Evolutionary conservation across 2,888 invertebrate species (phyloP).

Genomic region (Polydrusus tereticollis): DNA sequence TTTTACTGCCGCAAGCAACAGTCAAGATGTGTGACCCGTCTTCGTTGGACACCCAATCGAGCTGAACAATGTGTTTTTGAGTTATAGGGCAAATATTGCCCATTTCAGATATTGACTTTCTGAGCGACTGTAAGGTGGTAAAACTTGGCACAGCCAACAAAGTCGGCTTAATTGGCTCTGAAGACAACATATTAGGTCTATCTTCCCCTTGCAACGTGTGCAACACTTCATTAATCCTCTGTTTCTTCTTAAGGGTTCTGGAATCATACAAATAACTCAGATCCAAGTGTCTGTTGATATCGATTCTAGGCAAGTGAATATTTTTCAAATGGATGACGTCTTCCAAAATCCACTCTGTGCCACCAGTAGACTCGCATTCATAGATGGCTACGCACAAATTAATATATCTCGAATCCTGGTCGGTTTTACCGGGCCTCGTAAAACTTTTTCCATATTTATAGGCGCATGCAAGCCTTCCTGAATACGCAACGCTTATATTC

Average conservation of each 20-base stretch:
- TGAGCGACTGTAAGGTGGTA: conserved; percentile 87
- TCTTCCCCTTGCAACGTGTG: conserved; percentile 85
- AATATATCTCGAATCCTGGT: conserved; percentile 86
- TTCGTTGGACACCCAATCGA: conserved; percentile 99
- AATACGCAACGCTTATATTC: conserved; percentile 97
- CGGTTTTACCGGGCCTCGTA: conserved; percentile 81
- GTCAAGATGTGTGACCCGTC: conserved; percentile 98
- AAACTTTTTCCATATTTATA: conserved; percentile 95
- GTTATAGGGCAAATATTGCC: conserved; percentile 92
- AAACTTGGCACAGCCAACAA: conserved; percentile 91
- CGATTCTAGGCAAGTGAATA: conserved; percentile 87
- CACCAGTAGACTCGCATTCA: conserved; percentile 99
- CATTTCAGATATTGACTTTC: conserved; percentile 91
- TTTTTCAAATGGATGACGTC: conserved; percentile 96
- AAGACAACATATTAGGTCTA: conserved; percentile 66
- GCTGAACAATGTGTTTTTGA: conserved; percentile 92
- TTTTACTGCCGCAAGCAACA: conserved; percentile 94
- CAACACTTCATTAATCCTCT: conserved; percentile 83
- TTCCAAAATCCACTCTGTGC: conserved; percentile 93
- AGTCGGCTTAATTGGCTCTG: conserved; percentile 65
- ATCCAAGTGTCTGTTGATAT: conserved; percentile 86
- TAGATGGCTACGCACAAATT: conserved; percentile 96
- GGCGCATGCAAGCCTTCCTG: conserved; percentile 96
- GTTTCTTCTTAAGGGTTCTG: conserved; percentile 84
- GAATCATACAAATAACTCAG: conserved; percentile 86